These are phyloP conservation scores for Prunella himalayana DNA, from an alignment of 2,113 vertebrate species.

Conservation along the genomic window DNA sequence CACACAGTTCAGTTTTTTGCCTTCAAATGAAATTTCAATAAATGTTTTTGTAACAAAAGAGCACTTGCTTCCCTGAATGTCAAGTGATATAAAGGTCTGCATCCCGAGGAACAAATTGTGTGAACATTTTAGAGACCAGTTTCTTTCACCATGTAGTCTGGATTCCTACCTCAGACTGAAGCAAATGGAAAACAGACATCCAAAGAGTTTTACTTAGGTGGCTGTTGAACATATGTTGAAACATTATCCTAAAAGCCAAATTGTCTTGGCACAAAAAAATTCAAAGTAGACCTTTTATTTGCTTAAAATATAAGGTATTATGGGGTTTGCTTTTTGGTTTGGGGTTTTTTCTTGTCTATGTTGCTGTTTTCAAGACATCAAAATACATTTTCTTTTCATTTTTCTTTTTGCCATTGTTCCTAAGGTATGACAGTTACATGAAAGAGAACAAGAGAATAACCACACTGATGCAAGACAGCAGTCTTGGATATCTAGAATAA, in stretches of 20 bases:
- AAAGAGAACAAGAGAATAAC: constrained; percentile 3
- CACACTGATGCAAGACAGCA: neutral
- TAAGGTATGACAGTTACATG: neutral
- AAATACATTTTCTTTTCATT: constrained; percentile 1
- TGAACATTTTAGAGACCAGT: neutral
- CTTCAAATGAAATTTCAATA: neutral
- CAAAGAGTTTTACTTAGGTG: neutral
- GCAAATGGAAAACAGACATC: neutral
- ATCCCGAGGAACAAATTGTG: neutral
- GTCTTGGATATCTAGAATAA: neutral
- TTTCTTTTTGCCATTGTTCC: neutral
- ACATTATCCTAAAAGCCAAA: neutral
- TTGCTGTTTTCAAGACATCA: neutral
- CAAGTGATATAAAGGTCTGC: neutral
- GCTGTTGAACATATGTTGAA: neutral
- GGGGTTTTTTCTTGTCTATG: neutral
- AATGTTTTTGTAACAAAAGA: neutral
- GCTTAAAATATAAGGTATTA: neutral
- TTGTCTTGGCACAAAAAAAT: neutral
- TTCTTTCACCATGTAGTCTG: neutral
- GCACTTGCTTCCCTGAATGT: neutral
- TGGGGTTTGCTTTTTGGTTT: neutral
- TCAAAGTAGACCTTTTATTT: neutral
- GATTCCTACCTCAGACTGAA: neutral
- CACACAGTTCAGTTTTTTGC: neutral